phyloP scores from a whole-genome alignment of 1,140 invertebrate genomes.

The Drosophila albomicans region DNA sequence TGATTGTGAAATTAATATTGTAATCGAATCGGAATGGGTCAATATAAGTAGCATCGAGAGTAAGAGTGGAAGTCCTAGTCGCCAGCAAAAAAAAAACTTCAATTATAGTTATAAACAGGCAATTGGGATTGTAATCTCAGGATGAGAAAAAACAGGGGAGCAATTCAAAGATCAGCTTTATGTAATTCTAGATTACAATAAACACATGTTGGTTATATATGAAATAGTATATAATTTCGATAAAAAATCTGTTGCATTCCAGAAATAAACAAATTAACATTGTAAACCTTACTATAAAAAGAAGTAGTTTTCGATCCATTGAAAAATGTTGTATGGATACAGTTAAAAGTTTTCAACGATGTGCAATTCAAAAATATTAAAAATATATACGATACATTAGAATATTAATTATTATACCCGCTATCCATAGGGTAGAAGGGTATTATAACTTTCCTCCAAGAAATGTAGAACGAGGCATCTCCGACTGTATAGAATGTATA shows the following conservation, averaged over 20 bases:
- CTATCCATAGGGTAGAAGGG: no score
- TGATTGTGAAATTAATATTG: constrained; percentile 68
- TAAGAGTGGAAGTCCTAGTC: not conserved
- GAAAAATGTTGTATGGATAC: no score
- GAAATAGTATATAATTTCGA: not conserved
- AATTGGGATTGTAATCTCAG: not conserved
- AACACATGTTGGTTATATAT: not conserved
- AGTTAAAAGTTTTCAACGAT: no score
- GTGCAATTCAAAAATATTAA: no score
- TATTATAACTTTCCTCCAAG: no score
- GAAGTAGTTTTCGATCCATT: not conserved
- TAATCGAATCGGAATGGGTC: constrained; percentile 18
- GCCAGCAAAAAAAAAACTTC: not conserved
- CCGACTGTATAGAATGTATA: no score
- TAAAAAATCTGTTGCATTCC: not conserved
- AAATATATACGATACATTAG: no score
- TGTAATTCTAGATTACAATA: not conserved
- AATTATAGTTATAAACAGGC: constrained; percentile 7
- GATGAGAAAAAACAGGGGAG: not conserved
- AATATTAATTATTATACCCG: no score
- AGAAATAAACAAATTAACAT: not conserved
- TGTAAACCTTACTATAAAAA: no score
- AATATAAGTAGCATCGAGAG: constrained; percentile 5
- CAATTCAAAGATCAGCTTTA: not conserved
- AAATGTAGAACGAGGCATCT: no score